Evolutionary conservation across 2,888 invertebrate species (phyloP), one percentile per base, ranked within the genome.

Genomic region (Coelopa pilipes): DNA sequence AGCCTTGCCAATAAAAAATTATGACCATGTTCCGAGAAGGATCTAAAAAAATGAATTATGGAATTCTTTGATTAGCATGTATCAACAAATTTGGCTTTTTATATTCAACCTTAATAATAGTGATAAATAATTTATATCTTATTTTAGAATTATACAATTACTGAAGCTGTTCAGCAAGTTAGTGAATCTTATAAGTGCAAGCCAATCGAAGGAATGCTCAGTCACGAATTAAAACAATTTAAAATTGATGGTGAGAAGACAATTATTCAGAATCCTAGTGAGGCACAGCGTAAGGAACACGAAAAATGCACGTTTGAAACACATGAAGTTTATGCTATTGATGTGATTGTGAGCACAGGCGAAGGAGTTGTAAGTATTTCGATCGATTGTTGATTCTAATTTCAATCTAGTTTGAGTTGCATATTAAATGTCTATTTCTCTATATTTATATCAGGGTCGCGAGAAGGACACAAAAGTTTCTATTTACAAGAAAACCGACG

Each of bases 231-330:
- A 78, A 97, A 98, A 88, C 96, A 97, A 87, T 96, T 96, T 88
- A 94, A 95, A 87, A 98, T 98, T 85, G 98, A 99, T 88, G 99
- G 99, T 19, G 98, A 98, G 83, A 99, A 99, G 89, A 95, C 96
- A 34, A 96, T 97, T 80, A 96, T 97, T 82, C 96, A 98, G 88
- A 99, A 99, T 89, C 99, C 99, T 21, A 96, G 94, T 80, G 99
- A 99, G 86, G 94, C 95, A 46, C 98, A 98, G 87, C 94, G 95
- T 82, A 97, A 97, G 85, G 99, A 99, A 84, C 97, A 98, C 87
- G 99, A 99, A 88, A 98, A 98, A 87, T 95, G 94, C 84, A 95
- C 94, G 76, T 93, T 99, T 86, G 98, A 98, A 86, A 94, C 94
- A 71, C 94, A 98, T 87, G 99, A 99, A 89, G 99, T 98, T 0